phyloP scores from a whole-genome alignment of 2,888 invertebrate species.

The Nycteola revayana region DNA sequence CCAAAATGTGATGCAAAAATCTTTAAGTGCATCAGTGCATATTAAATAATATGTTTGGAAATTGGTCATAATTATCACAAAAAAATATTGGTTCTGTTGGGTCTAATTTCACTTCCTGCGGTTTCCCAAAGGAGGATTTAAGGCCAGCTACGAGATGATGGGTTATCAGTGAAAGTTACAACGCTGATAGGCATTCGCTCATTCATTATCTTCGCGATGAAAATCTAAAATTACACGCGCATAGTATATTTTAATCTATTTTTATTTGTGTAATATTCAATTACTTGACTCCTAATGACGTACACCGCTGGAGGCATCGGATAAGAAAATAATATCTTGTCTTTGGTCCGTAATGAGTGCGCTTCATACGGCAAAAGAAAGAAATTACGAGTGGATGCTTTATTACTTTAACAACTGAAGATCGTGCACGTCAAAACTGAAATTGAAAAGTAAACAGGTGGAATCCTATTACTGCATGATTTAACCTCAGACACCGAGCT shows the following conservation, averaged over 20 bases:
- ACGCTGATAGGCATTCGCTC: conserved; percentile 63
- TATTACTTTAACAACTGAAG: conserved; percentile 22
- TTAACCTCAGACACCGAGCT: too few relatives aligned
- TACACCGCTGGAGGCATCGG: conserved; percentile 46
- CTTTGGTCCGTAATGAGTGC: conserved; percentile 48
- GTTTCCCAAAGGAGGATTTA: conserved; percentile 70
- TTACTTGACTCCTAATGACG: conserved; percentile 59
- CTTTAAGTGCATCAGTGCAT: too few relatives aligned
- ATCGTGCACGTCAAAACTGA: conserved; percentile 21
- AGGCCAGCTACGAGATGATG: conserved; percentile 56
- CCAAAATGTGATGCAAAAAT: too few relatives aligned
- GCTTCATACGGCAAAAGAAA: conserved; percentile 36
- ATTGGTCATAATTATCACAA: too few relatives aligned
- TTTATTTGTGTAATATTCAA: conserved; percentile 73
- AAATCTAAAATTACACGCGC: conserved; percentile 74
- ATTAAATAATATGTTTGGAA: too few relatives aligned
- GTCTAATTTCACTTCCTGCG: conserved; percentile 63
- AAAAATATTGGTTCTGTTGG: too few relatives aligned
- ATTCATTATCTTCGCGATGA: conserved; percentile 70
- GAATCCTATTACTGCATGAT: too few relatives aligned
- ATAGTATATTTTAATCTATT: conserved; percentile 59
- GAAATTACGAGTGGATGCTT: conserved; percentile 33
- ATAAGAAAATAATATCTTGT: conserved; percentile 53
- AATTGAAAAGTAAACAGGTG: conserved; percentile 14
- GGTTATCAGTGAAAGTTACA: conserved; percentile 70